Evolutionary conservation across 2,888 invertebrate genomes (phyloP).

Genomic region (Drosophila leonis): DNA sequence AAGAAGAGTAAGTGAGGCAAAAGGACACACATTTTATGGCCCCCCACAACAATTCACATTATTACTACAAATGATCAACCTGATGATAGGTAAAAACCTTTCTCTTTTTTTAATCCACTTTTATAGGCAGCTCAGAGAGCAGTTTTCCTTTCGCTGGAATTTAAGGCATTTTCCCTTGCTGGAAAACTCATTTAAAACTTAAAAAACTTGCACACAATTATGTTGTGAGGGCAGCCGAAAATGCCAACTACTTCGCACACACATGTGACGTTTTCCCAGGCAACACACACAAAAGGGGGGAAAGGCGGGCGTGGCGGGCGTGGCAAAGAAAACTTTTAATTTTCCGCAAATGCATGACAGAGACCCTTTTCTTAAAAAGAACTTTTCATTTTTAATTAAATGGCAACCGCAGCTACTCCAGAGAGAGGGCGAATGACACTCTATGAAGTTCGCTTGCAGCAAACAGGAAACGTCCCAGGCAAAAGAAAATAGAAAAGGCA

Average conservation of each 20-base stretch:
- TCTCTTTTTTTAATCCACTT: not conserved
- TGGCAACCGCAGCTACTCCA: constrained; percentile 54
- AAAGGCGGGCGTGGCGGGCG: not conserved
- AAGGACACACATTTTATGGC: constrained; percentile 29
- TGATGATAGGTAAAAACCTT: not conserved
- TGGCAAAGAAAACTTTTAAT: constrained; percentile 71
- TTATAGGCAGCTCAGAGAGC: not conserved
- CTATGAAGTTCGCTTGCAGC: constrained; percentile 14
- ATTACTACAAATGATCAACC: constrained; percentile 37
- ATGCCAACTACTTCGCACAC: constrained; percentile 46
- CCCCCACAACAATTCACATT: constrained; percentile 11
- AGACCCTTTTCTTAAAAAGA: constrained; percentile 71
- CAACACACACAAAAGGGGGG: constrained; percentile 21
- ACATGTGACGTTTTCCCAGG: constrained; percentile 62
- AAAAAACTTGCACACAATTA: constrained; percentile 53
- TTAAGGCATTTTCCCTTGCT: constrained; percentile 15
- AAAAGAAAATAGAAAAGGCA: constrained; percentile 16
- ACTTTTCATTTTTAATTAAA: constrained; percentile 80
- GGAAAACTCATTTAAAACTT: constrained; percentile 55
- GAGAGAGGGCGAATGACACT: not conserved
- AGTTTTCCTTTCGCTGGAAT: constrained; percentile 13
- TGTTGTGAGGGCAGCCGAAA: constrained; percentile 34
- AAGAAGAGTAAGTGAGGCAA: not conserved
- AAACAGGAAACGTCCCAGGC: constrained; percentile 60
- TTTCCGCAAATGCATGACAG: constrained; percentile 69